These are phyloP conservation scores for Tuberolachnus salignus DNA, from an alignment of 2,888 invertebrate genomes.

Conservation along the genomic window DNA sequence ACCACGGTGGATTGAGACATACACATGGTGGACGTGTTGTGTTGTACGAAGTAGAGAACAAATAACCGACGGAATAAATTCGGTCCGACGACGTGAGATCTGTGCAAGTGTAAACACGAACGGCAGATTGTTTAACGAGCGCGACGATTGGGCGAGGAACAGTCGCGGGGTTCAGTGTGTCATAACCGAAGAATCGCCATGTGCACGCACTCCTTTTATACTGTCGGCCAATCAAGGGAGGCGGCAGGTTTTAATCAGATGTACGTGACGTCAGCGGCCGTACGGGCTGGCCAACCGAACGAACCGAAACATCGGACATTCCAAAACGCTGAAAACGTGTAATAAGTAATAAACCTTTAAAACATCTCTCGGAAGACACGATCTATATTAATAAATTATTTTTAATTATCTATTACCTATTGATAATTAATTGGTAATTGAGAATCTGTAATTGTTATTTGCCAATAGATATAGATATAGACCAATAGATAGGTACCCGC, in stretches of 20 bases:
- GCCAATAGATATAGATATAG: no score
- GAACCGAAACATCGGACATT: no score
- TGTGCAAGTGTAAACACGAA: not conserved
- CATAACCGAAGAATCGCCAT: slow-evolving; percentile 38
- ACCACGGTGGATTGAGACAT: slow-evolving; percentile 84
- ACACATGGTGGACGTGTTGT: slow-evolving; percentile 72
- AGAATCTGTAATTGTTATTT: no score
- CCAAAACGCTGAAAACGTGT: no score
- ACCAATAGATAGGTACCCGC: no score
- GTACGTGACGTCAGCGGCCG: slow-evolving; percentile 10
- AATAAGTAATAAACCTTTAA: no score
- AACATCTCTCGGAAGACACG: no score
- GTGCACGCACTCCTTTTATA: slow-evolving; percentile 49
- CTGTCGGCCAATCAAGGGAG: slow-evolving; percentile 35
- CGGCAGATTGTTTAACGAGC: slow-evolving; percentile 61
- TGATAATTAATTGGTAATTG: no score
- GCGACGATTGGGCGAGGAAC: slow-evolving; percentile 74
- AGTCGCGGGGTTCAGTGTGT: slow-evolving; percentile 58
- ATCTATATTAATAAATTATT: no score
- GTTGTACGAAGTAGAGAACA: no score
- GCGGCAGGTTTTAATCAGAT: slow-evolving; percentile 43
- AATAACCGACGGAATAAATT: no score
- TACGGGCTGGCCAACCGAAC: slow-evolving; percentile 1
- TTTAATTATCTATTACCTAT: no score
- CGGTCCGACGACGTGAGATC: not conserved